Evolutionary conservation across 2,113 vertebrate genomes (phyloP).

Genomic region (Percopsis transmontana): DNA sequence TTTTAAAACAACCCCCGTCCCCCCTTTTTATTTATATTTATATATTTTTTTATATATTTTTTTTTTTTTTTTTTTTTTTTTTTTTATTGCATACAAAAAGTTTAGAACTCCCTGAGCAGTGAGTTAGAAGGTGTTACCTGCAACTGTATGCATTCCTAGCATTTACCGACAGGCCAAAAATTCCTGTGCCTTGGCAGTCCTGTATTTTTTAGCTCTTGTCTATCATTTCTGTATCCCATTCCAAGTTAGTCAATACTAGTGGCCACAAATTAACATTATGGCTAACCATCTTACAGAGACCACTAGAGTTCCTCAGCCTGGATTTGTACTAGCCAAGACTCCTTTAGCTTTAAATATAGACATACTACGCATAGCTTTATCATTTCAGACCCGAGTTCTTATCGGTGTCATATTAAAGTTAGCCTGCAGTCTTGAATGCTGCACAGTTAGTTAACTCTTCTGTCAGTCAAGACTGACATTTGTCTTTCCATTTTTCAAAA

Average conservation of each 20-base stretch:
- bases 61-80: too few species aligned
- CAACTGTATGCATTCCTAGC: too few species aligned
- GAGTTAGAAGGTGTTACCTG: too few species aligned
- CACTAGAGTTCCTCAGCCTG: slow-evolving; percentile 36
- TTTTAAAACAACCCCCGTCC: too few species aligned
- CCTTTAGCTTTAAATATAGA: slow-evolving; percentile 72
- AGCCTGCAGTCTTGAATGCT: slow-evolving; percentile 7
- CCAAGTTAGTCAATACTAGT: slow-evolving; percentile 41
- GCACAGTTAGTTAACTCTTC: not conserved
- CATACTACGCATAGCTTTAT: slow-evolving; percentile 65
- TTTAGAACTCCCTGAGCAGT: too few species aligned
- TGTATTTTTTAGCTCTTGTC: slow-evolving; percentile 61
- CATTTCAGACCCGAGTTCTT: slow-evolving; percentile 63
- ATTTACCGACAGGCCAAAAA: too few species aligned
- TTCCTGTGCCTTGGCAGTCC: too few species aligned
- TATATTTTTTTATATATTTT: too few species aligned
- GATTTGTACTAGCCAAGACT: slow-evolving; percentile 53
- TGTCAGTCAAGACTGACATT: not conserved
- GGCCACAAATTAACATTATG: slow-evolving; percentile 43
- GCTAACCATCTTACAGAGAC: slow-evolving; percentile 11
- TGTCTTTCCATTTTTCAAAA: not conserved
- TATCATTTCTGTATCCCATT: slow-evolving; percentile 62
- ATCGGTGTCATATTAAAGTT: slow-evolving; percentile 70
- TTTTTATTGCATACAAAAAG: not conserved
- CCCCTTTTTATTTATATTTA: too few species aligned